Evolutionary conservation across 2,888 invertebrate genomes (phyloP).

Genomic region (Odontothrips loti): DNA sequence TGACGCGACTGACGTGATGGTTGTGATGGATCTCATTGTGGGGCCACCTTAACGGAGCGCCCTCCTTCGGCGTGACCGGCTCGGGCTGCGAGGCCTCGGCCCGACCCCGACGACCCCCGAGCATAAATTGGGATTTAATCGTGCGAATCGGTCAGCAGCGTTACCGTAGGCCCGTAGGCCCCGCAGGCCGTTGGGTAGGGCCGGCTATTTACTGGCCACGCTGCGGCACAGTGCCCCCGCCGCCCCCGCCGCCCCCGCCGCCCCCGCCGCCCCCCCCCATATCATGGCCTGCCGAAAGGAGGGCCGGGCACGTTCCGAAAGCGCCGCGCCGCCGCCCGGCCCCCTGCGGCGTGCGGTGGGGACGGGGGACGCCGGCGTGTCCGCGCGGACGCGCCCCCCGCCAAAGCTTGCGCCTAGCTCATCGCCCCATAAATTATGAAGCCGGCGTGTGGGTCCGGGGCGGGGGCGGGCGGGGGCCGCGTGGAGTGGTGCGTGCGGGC

Average conservation of each 20-base stretch:
- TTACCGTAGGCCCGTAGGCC: too few species aligned
- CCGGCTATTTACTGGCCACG: not conserved
- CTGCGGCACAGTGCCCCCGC: not conserved
- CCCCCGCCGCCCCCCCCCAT: too few species aligned
- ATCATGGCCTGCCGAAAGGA: not conserved
- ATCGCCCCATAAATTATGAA: not conserved
- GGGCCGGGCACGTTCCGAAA: too few species aligned
- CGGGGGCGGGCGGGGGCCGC: not conserved
- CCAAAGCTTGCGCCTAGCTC: not conserved
- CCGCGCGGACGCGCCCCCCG: not conserved
- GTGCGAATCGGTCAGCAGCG: not conserved
- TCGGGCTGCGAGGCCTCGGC: not conserved
- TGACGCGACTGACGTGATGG: too few species aligned
- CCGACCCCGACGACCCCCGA: not conserved
- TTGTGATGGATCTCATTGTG: too few species aligned
- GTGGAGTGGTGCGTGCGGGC: not conserved
- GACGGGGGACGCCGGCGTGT: not conserved
- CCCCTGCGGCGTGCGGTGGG: too few species aligned
- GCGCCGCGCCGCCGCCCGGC: too few species aligned
- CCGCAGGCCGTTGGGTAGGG: not conserved
- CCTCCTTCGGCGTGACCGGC: not conserved
- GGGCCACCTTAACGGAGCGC: too few species aligned
- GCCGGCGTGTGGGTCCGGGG: not conserved
- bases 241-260: not conserved
- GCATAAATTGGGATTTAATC: constrained; percentile 11